These are phyloP conservation scores for Oxystoma pomonae DNA, from an alignment of 2,888 invertebrate genomes.

Conservation along the genomic window DNA sequence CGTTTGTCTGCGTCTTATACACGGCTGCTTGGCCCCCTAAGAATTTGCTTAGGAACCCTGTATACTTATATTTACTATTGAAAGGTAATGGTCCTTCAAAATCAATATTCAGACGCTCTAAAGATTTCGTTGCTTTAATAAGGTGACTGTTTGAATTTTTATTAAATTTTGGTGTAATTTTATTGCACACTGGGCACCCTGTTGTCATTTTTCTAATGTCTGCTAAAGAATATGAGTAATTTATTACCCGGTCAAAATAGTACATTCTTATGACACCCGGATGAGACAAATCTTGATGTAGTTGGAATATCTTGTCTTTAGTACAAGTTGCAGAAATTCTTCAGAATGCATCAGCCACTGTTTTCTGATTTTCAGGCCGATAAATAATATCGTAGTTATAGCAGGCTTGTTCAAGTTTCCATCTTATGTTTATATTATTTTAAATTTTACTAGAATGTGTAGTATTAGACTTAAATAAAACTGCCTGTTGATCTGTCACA, in stretches of 20 bases:
- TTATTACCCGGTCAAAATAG: background rate
- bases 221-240: background rate
- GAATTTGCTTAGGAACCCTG: no score
- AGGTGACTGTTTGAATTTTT: background rate
- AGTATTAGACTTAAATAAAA: background rate
- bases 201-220: background rate
- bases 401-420: background rate
- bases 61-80: background rate
- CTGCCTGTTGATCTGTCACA: slow-evolving; percentile 2
- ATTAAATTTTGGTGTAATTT: background rate
- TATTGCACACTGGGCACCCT: background rate
- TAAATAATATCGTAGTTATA: slow-evolving; percentile 1
- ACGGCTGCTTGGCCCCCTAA: no score
- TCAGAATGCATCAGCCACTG: slow-evolving; percentile 3
- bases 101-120: background rate
- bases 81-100: background rate
- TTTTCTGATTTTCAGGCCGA: background rate
- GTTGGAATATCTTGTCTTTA: background rate
- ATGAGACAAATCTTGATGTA: background rate
- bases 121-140: slow-evolving; percentile 5
- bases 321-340: slow-evolving; percentile 2
- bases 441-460: background rate
- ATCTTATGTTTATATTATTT: slow-evolving; percentile 5
- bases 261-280: background rate
- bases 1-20: no score